Conservation (phyloP, 2,113 vertebrate genomes). For the Saguinus midas region DNA sequence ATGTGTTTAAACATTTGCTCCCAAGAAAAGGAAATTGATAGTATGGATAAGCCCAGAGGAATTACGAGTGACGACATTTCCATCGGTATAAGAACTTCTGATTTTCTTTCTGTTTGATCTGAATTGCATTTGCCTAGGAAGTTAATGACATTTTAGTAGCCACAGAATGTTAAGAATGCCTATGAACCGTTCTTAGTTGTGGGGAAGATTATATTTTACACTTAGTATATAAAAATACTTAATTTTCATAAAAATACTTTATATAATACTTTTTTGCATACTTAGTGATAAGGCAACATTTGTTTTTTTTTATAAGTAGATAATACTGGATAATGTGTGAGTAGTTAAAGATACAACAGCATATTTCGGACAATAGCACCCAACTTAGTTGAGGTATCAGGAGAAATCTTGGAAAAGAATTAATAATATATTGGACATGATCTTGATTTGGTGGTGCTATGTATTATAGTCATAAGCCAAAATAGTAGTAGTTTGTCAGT, state of each 20-base stretch:
- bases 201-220: neutral
- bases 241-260: constrained; percentile 9
- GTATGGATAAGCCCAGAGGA: neutral
- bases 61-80: neutral
- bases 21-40: constrained; percentile 31
- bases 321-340: neutral
- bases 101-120: neutral
- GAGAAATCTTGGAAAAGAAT: neutral
- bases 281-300: neutral
- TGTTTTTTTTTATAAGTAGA: neutral
- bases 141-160: constrained; percentile 10
- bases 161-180: constrained; percentile 12
- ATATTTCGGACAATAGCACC: neutral
- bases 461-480: neutral
- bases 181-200: neutral
- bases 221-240: neutral
- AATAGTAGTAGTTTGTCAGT: neutral
- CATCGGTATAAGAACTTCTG: neutral
- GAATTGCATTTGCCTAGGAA: neutral
- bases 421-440: neutral
- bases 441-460: neutral
- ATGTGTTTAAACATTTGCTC: constrained; percentile 6
- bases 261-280: neutral
- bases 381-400: neutral
- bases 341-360: neutral